Evolutionary conservation across 2,113 vertebrate species (phyloP).

Genomic region (Hiodon alosoides): DNA sequence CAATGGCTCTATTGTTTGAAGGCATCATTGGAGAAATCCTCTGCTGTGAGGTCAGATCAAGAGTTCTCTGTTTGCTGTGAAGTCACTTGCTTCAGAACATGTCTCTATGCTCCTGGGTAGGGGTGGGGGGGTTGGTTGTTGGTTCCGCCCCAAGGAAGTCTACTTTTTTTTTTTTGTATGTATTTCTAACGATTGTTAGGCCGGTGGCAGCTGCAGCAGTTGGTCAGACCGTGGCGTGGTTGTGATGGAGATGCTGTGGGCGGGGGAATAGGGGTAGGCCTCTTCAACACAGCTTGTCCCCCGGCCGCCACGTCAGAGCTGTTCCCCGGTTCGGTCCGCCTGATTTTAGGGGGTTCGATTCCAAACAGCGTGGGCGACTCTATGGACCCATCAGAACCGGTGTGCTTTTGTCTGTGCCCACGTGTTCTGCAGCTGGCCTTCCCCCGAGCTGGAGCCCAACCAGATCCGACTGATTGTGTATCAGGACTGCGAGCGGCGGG

Average conservation of each 20-base stretch:
- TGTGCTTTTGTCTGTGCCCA: constrained; percentile 10
- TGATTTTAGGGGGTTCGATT: no score
- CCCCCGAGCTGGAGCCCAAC: constrained; percentile 87
- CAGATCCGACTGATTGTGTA: constrained; percentile 96
- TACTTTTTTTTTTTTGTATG: neutral
- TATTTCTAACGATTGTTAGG: neutral
- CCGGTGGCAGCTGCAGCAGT: neutral
- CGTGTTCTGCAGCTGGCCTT: constrained; percentile 75
- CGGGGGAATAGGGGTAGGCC: no score
- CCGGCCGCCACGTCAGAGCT: no score
- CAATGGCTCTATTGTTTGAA: neutral
- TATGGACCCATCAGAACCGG: neutral
- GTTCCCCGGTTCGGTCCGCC: no score
- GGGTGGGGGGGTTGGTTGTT: constrained; percentile 10
- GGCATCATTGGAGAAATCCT: neutral
- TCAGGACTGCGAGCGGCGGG: constrained; percentile 94
- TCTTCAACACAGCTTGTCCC: no score
- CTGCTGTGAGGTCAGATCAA: neutral
- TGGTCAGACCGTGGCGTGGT: neutral
- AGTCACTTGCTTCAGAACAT: neutral
- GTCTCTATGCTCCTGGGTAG: neutral
- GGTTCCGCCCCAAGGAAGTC: constrained; percentile 1
- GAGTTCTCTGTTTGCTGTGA: constrained; percentile 1
- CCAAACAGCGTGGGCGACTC: neutral
- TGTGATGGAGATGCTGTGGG: neutral